phyloP scores from a whole-genome alignment of 2,113 vertebrate genomes.

The Melanerpes aurifrons region DNA sequence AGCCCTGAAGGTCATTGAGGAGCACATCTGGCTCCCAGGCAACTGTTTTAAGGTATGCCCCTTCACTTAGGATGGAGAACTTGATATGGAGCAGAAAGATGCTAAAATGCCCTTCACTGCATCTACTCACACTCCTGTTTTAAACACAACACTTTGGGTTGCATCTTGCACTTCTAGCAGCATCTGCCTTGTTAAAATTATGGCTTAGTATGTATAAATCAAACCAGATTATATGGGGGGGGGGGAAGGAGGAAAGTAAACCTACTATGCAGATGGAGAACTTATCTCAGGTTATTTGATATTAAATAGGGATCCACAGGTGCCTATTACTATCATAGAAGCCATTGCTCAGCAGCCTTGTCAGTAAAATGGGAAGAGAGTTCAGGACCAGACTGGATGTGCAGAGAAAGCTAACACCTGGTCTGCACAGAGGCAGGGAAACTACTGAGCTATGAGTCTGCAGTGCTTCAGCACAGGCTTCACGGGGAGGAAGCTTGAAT shows the following conservation, averaged over 20 bases:
- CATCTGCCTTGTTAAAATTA: not conserved
- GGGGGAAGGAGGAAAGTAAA: not conserved
- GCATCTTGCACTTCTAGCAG: not conserved
- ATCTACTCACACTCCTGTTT: not conserved
- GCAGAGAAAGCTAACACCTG: not conserved
- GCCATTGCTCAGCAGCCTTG: not conserved
- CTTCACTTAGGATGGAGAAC: not conserved
- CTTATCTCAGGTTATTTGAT: not conserved
- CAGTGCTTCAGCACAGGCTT: not conserved
- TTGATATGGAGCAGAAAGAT: not conserved
- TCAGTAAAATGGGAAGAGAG: not conserved
- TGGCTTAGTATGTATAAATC: not conserved
- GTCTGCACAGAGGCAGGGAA: not conserved
- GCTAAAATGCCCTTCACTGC: not conserved
- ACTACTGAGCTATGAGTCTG: rapidly evolving
- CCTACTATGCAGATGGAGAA: not conserved
- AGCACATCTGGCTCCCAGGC: not conserved
- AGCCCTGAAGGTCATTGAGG: not conserved
- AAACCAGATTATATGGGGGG: not conserved
- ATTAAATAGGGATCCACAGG: not conserved
- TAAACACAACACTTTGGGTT: not conserved
- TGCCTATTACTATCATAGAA: not conserved
- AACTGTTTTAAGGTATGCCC: rapidly evolving
- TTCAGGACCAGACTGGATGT: not conserved
- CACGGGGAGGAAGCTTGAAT: not conserved